Conservation (phyloP, 1,140 invertebrate species). For the Cydia amplana region DNA sequence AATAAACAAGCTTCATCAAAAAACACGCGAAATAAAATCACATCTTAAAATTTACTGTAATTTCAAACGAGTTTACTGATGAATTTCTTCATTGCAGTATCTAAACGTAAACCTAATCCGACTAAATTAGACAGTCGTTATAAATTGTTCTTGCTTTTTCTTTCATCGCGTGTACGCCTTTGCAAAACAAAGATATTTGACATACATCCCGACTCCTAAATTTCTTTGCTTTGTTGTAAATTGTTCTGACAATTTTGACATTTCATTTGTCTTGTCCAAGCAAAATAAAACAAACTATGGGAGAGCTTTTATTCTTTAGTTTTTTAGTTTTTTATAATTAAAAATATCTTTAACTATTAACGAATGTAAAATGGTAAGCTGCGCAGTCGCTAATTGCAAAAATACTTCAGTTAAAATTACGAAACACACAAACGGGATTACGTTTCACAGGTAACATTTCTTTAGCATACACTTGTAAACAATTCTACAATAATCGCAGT, state of each 20-base stretch:
- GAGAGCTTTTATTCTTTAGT: not conserved
- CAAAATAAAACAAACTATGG: not conserved
- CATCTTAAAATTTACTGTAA: too few relatives aligned
- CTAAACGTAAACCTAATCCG: too few relatives aligned
- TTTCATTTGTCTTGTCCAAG: not conserved
- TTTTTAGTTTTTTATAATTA: not conserved
- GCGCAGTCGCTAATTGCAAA: slow-evolving; percentile 55
- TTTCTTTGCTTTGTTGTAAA: not conserved
- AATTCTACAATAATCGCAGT: not conserved
- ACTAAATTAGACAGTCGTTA: too few relatives aligned
- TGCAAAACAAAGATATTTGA: not conserved
- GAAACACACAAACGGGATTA: slow-evolving; percentile 63
- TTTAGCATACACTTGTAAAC: slow-evolving; percentile 14
- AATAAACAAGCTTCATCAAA: too few relatives aligned
- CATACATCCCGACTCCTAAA: not conserved
- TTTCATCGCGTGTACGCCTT: not conserved
- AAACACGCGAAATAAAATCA: too few relatives aligned
- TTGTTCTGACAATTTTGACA: slow-evolving; percentile 1
- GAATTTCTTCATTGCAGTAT: too few relatives aligned
- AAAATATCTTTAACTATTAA: not conserved
- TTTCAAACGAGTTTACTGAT: too few relatives aligned
- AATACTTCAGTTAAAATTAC: slow-evolving; percentile 61
- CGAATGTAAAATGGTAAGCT: slow-evolving; percentile 52
- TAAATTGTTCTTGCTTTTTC: not conserved
- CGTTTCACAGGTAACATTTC: slow-evolving; percentile 58